Evolutionary conservation across 2,888 invertebrate species (phyloP), one percentile per base, ranked within the genome.

Genomic region (Entomobrya multifasciata): DNA sequence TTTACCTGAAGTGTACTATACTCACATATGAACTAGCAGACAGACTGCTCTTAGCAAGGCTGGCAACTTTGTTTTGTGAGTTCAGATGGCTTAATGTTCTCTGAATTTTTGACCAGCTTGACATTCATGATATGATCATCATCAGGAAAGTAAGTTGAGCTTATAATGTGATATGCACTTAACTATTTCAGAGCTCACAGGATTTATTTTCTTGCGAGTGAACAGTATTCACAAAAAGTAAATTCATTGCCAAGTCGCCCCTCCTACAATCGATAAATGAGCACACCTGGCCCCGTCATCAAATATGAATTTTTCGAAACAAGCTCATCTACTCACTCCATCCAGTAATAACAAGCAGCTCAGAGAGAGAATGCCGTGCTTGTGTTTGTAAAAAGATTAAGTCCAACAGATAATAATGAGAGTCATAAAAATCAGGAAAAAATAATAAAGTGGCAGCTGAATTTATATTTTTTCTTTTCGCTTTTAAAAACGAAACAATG

Each of bases 241-340:
- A 84, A 67, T 84, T 78, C 84, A 84, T 70, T 84, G 84, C 84
- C 84, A 70, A 78, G 60, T 52, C 36, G 70, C 70, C 84, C 83
- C 84, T 84, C 84, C 84, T 78, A 67, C 84, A 84, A 84, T 78
- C 84, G 77, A 84, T 78, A 78, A 84, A 84, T 57, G 78, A 84
- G 84, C 84, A 84, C 84, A 84, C 84, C 84, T 84, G 84, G 84
- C 49, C 67, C 74, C 22, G 55, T 36, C 47, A 70, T 52, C 47
- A 67, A 65, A 52, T n/a, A 76, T 76, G 67, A 82, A 13, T 74
- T 74, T 52, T 70, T 52, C 27, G 36, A 82, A 60, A 62, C 74
- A 44, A 30, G 30, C 62, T 49, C n/a, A 5, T 36, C 36, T 36
- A 36, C 36, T 36, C 36, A 36, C 36, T 36, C 36, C 36, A 17